A percentile compares a stretch with the other conserved stretches of the same genome.
Conservation (phyloP, 2,888 invertebrate genomes). For the Lasioglossum zephyrum region DNA sequence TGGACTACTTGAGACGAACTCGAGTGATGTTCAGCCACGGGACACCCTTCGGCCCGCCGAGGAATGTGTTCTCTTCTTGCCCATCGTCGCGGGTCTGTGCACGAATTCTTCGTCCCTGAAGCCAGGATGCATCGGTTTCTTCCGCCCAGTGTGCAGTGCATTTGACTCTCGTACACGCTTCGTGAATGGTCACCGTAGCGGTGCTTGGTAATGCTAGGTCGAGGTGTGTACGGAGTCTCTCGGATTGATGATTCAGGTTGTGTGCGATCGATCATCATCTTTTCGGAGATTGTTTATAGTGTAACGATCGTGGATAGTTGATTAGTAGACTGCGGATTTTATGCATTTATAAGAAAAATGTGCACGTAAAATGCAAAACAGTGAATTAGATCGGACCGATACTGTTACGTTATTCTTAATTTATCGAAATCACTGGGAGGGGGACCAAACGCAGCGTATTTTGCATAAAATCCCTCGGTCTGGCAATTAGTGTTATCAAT, state of each 20-base stretch:
- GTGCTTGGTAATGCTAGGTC: not conserved
- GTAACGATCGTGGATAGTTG: not conserved
- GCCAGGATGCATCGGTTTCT: not conserved
- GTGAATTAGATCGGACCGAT: not conserved
- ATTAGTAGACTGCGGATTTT: not conserved
- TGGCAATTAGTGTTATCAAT: not conserved
- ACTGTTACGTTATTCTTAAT: not conserved
- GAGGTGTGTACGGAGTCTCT: conserved; percentile 1
- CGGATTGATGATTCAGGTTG: not conserved
- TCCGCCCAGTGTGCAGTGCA: conserved; percentile 11
- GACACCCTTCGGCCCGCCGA: not conserved
- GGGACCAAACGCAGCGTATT: not conserved
- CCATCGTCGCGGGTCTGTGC: not conserved
- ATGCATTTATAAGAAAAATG: not conserved
- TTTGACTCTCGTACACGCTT: not conserved
- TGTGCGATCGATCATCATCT: not conserved
- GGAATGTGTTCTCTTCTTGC: not conserved
- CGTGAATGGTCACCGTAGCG: conserved; percentile 3
- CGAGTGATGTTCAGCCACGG: conserved; percentile 17
- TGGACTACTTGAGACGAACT: conserved; percentile 8
- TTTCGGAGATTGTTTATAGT: not conserved
- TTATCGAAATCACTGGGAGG: not conserved
- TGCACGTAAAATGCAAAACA: not conserved
- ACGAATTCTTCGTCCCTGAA: not conserved
- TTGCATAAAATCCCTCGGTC: not conserved